A percentile compares a stretch with the other conserved stretches of the same genome.
Evolutionary conservation across 2,113 vertebrate species (phyloP).

Genomic region (human): DNA sequence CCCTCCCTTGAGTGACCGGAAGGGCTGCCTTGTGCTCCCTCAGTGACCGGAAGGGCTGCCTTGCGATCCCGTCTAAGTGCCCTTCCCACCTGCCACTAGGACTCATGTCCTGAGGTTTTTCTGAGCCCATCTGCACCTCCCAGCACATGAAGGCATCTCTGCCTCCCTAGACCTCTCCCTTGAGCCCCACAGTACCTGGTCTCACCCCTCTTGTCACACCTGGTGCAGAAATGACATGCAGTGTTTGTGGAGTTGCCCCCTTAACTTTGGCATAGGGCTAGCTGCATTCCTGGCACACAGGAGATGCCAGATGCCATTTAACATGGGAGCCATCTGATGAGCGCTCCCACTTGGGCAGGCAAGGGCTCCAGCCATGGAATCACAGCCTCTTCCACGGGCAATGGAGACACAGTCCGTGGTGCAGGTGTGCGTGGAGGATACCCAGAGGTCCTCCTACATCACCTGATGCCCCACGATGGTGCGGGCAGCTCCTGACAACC

Average conservation of each 20-base stretch:
- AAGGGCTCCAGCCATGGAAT: accelerated
- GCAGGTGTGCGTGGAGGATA: accelerated
- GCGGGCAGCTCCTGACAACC: background rate
- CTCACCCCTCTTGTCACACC: no score
- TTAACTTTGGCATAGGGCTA: background rate
- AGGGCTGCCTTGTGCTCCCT: background rate
- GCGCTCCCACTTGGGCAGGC: accelerated
- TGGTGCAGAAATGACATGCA: no score
- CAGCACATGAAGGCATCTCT: background rate
- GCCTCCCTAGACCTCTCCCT: no score
- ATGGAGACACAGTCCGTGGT: accelerated
- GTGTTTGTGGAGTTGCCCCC: accelerated
- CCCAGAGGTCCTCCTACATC: background rate
- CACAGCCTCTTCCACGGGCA: background rate
- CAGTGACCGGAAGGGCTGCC: no score
- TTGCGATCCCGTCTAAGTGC: background rate
- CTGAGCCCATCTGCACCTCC: no score
- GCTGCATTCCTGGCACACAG: background rate
- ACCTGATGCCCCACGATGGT: no score
- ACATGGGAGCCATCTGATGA: accelerated
- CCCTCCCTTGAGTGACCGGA: no score
- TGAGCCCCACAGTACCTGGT: accelerated
- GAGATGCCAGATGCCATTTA: accelerated
- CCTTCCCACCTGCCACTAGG: background rate
- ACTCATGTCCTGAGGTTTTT: accelerated